A percentile compares a stretch with the other conserved stretches of the same genome.
phyloP scores from a whole-genome alignment of 2,113 vertebrate genomes.

The Etia nguti region DNA sequence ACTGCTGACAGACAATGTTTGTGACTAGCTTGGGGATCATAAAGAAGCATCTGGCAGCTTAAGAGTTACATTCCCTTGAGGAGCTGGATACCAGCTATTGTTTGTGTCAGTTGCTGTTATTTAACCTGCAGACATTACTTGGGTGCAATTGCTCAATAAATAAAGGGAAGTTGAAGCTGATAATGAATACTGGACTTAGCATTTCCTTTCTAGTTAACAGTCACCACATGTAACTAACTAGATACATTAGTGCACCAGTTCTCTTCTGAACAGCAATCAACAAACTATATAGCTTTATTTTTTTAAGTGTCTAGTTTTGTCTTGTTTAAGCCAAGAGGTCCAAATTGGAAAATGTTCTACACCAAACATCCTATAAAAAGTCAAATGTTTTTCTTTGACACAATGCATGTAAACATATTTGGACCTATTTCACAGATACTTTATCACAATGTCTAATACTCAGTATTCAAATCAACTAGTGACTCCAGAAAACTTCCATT shows the following conservation, averaged over 20 bases:
- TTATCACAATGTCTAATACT: background rate
- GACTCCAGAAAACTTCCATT: background rate
- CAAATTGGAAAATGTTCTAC: background rate
- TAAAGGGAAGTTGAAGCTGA: background rate
- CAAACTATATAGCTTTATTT: background rate
- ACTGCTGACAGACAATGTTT: background rate
- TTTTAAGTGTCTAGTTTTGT: background rate
- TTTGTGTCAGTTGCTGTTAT: background rate
- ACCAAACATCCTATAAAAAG: background rate
- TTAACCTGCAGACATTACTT: background rate
- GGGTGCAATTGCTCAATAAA: background rate
- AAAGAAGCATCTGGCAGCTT: background rate
- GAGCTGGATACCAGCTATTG: background rate
- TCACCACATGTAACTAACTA: background rate
- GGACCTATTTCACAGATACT: background rate
- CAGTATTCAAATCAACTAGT: background rate
- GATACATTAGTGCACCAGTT: rapidly evolving
- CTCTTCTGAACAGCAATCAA: background rate
- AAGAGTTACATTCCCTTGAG: background rate
- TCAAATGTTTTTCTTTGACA: background rate
- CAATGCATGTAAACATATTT: background rate
- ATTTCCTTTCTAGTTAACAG: background rate
- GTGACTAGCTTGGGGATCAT: background rate
- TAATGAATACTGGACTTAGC: background rate
- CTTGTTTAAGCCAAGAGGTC: background rate